phyloP scores from a whole-genome alignment of 1,140 invertebrate genomes.

The Parapsyche elsis region DNA sequence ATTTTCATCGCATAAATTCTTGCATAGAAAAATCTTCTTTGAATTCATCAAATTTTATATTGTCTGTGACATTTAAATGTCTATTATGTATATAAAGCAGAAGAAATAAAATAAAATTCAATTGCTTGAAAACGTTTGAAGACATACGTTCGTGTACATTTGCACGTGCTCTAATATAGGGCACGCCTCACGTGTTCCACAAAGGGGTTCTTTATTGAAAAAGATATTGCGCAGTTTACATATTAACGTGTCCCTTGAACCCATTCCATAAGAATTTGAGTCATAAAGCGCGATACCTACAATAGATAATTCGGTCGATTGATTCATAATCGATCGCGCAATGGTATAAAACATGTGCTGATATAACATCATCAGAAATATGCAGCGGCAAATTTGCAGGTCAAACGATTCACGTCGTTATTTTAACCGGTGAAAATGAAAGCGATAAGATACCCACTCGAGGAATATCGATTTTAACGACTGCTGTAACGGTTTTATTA shows the following conservation, averaged over 20 bases:
- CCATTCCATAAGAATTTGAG: slow-evolving; percentile 38
- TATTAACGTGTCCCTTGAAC: slow-evolving; percentile 48
- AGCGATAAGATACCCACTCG: too few species aligned
- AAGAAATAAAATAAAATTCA: neutral
- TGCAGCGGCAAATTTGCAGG: neutral
- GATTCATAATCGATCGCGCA: too few species aligned
- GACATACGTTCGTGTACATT: neutral
- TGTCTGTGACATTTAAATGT: too few species aligned
- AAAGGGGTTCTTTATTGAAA: slow-evolving; percentile 44
- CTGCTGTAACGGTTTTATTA: too few species aligned
- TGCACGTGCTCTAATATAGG: slow-evolving; percentile 51
- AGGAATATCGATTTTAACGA: too few species aligned
- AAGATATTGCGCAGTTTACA: slow-evolving; percentile 38
- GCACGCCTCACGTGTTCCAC: slow-evolving; percentile 46
- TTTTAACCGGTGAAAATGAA: too few species aligned
- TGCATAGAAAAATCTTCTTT: too few species aligned
- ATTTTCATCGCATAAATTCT: too few species aligned
- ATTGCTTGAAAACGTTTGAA: neutral
- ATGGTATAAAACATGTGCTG: too few species aligned
- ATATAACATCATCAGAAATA: neutral
- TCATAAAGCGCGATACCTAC: neutral
- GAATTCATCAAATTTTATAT: too few species aligned
- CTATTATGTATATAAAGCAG: too few species aligned
- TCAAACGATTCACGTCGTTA: too few species aligned
- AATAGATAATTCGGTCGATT: neutral